phyloP scores from a whole-genome alignment of 2,797 vertebrate species.

The Anableps anableps region DNA sequence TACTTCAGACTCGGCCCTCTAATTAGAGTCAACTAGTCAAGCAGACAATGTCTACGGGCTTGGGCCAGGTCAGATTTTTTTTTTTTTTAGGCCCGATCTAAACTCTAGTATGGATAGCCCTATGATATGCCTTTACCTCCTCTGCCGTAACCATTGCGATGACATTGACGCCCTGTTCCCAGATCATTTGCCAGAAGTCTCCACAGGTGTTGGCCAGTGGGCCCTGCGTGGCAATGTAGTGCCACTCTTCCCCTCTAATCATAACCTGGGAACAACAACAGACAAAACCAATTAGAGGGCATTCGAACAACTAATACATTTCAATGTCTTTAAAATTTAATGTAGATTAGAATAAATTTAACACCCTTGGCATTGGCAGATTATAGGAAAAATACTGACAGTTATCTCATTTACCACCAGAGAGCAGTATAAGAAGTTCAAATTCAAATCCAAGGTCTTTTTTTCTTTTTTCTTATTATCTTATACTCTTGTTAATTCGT shows the following conservation, averaged over 20 bases:
- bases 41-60: no score
- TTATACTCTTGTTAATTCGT: conserved; percentile 12
- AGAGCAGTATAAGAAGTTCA: conserved; percentile 50
- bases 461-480: conserved; percentile 9
- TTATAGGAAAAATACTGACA: neutral
- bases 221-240: conserved; percentile 97
- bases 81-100: no score
- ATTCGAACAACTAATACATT: conserved; percentile 4
- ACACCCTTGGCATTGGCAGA: neutral
- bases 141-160: conserved; percentile 98
- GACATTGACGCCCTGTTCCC: conserved; percentile 97
- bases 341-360: neutral
- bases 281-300: conserved; percentile 38
- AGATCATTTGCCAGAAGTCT: conserved; percentile 99
- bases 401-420: conserved; percentile 41
- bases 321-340: neutral
- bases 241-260: conserved; percentile 94
- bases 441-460: neutral
- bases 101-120: no score
- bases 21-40: no score
- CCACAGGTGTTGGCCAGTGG: conserved; percentile 94
- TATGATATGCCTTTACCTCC: conserved; percentile 83
- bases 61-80: no score
- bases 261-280: conserved; percentile 82
- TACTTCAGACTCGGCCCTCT: no score